Evolutionary conservation across 2,113 vertebrate genomes (phyloP).

Genomic region (Eudyptes chrysolophus): DNA sequence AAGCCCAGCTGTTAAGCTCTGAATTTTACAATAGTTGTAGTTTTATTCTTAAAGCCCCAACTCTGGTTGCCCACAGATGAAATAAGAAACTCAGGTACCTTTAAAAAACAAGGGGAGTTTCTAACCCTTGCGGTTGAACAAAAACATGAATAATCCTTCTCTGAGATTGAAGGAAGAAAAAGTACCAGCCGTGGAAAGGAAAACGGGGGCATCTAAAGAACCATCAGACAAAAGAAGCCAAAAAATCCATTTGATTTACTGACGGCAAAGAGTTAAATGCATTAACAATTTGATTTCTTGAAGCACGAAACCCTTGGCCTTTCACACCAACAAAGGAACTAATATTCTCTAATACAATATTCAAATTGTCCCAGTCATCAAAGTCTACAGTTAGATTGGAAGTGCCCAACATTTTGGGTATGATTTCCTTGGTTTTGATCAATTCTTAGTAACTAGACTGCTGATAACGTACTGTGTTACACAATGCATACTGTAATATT

Average conservation of each 20-base stretch:
- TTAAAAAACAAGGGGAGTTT: neutral
- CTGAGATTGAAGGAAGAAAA: neutral
- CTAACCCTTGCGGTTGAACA: neutral
- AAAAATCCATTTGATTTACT: neutral
- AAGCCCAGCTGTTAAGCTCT: neutral
- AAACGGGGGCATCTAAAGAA: neutral
- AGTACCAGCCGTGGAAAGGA: neutral
- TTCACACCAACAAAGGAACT: neutral
- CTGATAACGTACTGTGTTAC: neutral
- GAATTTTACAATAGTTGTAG: neutral
- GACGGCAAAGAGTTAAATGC: fast-evolving
- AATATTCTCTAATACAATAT: neutral
- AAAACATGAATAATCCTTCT: neutral
- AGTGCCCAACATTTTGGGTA: neutral
- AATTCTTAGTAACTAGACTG: neutral
- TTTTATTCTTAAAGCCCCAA: neutral
- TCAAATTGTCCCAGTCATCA: neutral
- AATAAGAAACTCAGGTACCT: neutral
- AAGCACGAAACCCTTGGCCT: neutral
- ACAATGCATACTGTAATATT: neutral
- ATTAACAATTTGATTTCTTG: neutral
- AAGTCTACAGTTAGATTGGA: neutral
- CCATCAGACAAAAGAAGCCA: neutral
- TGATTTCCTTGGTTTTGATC: neutral
- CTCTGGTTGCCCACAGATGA: neutral